Evolutionary conservation across 1,140 invertebrate genomes (phyloP).

Genomic region (Matsumurasca onukii): DNA sequence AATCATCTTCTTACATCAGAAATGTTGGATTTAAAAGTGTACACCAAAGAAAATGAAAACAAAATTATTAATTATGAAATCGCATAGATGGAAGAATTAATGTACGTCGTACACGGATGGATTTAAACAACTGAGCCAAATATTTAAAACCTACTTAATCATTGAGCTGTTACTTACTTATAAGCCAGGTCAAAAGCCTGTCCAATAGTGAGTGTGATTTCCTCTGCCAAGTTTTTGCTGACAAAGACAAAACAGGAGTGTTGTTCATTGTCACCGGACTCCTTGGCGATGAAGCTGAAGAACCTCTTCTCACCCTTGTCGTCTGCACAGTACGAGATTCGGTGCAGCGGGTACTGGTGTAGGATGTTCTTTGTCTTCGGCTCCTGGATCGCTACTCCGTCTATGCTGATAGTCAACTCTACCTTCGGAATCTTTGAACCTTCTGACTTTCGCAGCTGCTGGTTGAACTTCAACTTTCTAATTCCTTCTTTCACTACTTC

Average conservation of each 20-base stretch:
- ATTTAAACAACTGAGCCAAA: no score
- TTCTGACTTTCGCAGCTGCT: conserved; percentile 91
- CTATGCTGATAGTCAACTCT: conserved; percentile 89
- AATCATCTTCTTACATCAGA: no score
- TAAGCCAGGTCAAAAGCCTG: conserved; percentile 98
- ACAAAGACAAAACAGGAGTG: conserved; percentile 97
- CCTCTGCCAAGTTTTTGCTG: conserved; percentile 93
- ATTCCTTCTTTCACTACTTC: conserved; percentile 96
- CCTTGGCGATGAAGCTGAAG: conserved; percentile 96
- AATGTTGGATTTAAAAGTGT: no score
- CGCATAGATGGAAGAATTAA: no score
- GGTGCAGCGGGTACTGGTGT: conserved; percentile 94
- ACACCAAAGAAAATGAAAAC: no score
- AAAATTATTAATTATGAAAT: no score
- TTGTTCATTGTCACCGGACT: conserved; percentile 69
- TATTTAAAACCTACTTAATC: no score
- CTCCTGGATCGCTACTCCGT: conserved; percentile 93
- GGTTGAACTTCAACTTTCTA: conserved; percentile 90
- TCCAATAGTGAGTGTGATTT: conserved; percentile 95
- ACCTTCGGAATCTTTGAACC: conserved; percentile 91
- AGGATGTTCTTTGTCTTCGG: conserved; percentile 73
- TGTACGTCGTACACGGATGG: no score
- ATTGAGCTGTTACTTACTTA: conserved; percentile 51
- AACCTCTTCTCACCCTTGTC: conserved; percentile 97
- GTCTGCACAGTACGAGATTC: conserved; percentile 97